phyloP scores from a whole-genome alignment of 2,888 invertebrate species.

The Phrixothrix hirtus region DNA sequence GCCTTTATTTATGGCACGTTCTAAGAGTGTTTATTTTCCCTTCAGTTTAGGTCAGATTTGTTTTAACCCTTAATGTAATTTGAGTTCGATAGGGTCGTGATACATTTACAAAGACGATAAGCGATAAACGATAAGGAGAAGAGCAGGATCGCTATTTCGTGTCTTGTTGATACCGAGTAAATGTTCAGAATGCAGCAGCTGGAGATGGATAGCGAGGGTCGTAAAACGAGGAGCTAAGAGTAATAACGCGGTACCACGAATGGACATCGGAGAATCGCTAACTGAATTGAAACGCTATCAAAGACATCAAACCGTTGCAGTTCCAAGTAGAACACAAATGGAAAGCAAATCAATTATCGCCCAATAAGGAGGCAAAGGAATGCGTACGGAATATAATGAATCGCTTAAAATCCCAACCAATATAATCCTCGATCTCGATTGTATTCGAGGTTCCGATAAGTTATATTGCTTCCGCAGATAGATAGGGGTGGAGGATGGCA shows the following conservation, averaged over 20 bases:
- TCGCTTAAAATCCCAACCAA: conserved; percentile 52
- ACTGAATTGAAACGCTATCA: conserved; percentile 23
- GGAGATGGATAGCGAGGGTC: conserved; percentile 20
- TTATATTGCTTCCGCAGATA: conserved; percentile 45
- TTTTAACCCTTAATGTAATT: conserved; percentile 3
- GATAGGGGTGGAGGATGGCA: conserved; percentile 46
- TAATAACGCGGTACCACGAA: conserved; percentile 25
- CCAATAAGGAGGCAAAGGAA: conserved; percentile 39
- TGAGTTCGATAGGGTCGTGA: neutral
- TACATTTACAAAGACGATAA: conserved; percentile 2
- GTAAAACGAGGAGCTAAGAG: conserved; percentile 16
- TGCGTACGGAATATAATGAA: conserved; percentile 51
- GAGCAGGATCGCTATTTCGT: conserved; percentile 4
- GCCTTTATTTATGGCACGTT: too few species aligned
- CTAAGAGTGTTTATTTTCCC: neutral
- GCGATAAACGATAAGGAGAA: conserved; percentile 1
- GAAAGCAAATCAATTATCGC: conserved; percentile 37
- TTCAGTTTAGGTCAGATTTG: neutral
- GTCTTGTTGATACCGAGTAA: conserved; percentile 11
- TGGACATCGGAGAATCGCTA: conserved; percentile 19
- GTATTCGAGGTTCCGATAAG: conserved; percentile 33
- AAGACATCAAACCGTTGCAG: conserved; percentile 21
- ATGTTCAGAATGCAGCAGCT: conserved; percentile 18
- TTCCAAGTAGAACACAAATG: conserved; percentile 27
- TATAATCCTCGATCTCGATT: conserved; percentile 43